Evolutionary conservation across 2,113 vertebrate genomes (phyloP), one percentile per base, ranked within the genome.

Genomic region (Heterotis niloticus): DNA sequence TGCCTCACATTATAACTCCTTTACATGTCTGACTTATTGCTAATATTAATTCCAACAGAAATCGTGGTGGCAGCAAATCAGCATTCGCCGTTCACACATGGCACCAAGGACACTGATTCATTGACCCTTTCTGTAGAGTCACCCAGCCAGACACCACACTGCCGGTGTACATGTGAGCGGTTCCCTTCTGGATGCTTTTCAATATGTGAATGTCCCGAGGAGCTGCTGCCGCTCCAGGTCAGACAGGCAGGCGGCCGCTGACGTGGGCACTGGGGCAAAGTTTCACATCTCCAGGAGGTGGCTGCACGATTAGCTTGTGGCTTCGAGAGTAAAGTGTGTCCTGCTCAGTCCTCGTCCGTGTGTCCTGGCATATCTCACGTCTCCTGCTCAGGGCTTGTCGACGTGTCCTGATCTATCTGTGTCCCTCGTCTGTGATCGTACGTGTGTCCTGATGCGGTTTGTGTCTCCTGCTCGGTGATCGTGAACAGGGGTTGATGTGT

Each of bases 341-440:
- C 34, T 17, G 70, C 59, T 73, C 70, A 54, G 34, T 44, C 34
- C 34, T 44, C 34, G 34, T n/a, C n/a, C n/a, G n/a, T n/a, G 62
- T 16, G 11, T 65, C 75, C 75, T 62, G 26, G 20, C 20, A 34
- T 77, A 44, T 65, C 44, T 52, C 75, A 62, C 51, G 70, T 23
- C 52, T n/a, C 13, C 34, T 17, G 70, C 59, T 73, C 70, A 54
- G 34, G 2, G 3, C 34, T 44, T 7, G 34, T 71, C 52, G 68
- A 20, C 54, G 10, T 11, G 0, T 34, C 44, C 69, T 11, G n/a
- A n/a, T n/a, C n/a, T n/a, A n/a, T n/a, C n/a, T n/a, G n/a, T n/a
- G n/a, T n/a, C n/a, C n/a, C n/a, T n/a, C n/a, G n/a, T n/a, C n/a
- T n/a, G n/a, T n/a, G n/a, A n/a, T n/a, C n/a, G n/a, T n/a, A n/a